Conservation (phyloP, 2,797 vertebrate genomes). For the Sphenopsis melanotis region DNA sequence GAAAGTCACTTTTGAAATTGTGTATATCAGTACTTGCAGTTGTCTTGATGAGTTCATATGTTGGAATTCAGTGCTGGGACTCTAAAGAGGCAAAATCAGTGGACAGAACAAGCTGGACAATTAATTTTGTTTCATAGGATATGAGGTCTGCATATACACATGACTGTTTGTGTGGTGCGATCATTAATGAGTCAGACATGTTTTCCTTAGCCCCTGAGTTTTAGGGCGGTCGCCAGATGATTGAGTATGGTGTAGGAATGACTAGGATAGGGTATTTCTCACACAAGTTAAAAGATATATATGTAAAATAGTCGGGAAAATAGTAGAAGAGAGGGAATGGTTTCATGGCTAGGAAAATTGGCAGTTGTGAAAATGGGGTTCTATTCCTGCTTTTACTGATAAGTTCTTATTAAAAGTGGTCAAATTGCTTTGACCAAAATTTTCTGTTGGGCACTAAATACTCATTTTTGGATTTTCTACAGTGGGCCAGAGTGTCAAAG, state of each 20-base stretch:
- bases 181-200: not conserved
- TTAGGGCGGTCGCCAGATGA: not conserved
- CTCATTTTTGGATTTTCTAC: not conserved
- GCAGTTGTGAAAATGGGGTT: not conserved
- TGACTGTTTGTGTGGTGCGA: not conserved
- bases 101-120: not conserved
- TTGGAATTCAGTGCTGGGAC: not conserved
- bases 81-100: not conserved
- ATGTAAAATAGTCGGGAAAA: not conserved
- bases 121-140: not conserved
- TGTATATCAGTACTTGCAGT: not conserved
- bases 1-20: not conserved
- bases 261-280: not conserved
- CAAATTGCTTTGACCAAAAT: not conserved
- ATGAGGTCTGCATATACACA: fast-evolving
- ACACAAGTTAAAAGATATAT: not conserved
- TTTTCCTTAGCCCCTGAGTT: not conserved
- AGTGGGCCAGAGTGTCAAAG: not conserved
- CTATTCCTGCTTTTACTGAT: not conserved
- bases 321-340: not conserved
- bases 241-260: not conserved
- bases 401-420: not conserved
- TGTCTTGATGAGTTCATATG: not conserved
- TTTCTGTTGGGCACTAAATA: not conserved
- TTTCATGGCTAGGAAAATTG: not conserved